These are phyloP conservation scores for Stigmatopora argus DNA, from an alignment of 2,113 vertebrate genomes.

Conservation along the genomic window DNA sequence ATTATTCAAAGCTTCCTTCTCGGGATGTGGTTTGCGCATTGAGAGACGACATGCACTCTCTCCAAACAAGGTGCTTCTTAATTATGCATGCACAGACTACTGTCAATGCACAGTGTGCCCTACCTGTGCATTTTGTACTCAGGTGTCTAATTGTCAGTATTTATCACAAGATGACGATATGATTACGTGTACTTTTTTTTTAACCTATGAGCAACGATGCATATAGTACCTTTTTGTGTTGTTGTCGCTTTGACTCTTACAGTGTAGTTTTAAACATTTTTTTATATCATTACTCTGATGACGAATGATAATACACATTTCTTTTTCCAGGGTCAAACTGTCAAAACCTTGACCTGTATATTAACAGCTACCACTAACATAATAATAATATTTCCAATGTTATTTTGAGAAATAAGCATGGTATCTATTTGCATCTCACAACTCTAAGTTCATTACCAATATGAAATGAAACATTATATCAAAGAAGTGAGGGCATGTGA, in stretches of 20 bases:
- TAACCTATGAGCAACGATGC: neutral
- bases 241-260: neutral
- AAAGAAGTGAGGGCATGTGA: no score
- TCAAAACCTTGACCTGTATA: no score
- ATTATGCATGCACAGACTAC: conserved; percentile 73
- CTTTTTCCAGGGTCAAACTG: no score
- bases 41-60: conserved; percentile 70
- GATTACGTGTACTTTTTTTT: neutral
- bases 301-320: no score
- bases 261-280: neutral
- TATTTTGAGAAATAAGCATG: no score
- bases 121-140: conserved; percentile 15
- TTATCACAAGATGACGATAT: neutral
- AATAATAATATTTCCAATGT: no score
- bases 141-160: conserved; percentile 2
- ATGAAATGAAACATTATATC: no score
- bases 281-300: no score
- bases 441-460: no score
- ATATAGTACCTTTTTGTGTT: neutral
- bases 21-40: conserved; percentile 65
- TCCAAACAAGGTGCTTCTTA: conserved; percentile 71
- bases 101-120: conserved; percentile 44
- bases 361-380: no score
- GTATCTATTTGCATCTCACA: no score
- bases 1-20: conserved; percentile 76